Percentiles rank a stretch among this genome's conserved stretches.
Conservation (phyloP, 1,140 invertebrate genomes). For the Gyrodactylus bullatarudis region DNA sequence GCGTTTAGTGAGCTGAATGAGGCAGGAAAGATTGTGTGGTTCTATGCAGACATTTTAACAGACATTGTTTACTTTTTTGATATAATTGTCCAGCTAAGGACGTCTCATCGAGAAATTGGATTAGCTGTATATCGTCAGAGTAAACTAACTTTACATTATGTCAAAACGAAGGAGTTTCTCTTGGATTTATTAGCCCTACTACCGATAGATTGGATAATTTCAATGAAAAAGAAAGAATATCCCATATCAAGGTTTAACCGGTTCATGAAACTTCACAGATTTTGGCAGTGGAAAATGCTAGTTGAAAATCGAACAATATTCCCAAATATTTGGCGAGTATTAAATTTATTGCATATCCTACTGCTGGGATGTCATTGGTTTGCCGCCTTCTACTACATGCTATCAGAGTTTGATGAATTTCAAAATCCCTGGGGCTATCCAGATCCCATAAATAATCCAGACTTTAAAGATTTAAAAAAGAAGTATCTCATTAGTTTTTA, state of each 20-base stretch:
- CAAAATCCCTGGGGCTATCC: constrained; percentile 65
- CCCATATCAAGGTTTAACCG: constrained; percentile 22
- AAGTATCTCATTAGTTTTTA: constrained; percentile 72
- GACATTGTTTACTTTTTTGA: constrained; percentile 54
- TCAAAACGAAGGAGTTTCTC: constrained; percentile 45
- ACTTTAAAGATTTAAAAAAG: constrained; percentile 34
- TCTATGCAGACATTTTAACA: constrained; percentile 39
- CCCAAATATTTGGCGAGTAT: constrained; percentile 71
- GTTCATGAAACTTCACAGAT: constrained; percentile 41
- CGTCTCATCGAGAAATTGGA: constrained; percentile 72
- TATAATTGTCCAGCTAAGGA: constrained; percentile 53
- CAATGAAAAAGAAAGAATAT: constrained; percentile 21
- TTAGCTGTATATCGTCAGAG: constrained; percentile 60
- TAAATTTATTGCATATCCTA: constrained; percentile 67
- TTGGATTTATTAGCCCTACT: constrained; percentile 44
- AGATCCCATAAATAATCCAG: constrained; percentile 30
- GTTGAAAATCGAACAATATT: constrained; percentile 68
- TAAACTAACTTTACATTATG: constrained; percentile 54
- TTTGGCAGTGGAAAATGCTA: constrained; percentile 68
- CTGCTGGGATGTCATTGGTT: constrained; percentile 81
- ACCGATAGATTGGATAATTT: constrained; percentile 42
- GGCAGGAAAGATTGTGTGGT: constrained; percentile 31
- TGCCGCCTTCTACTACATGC: constrained; percentile 70
- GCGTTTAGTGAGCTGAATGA: constrained; percentile 39
- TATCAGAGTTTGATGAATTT: constrained; percentile 60